phyloP scores from a whole-genome alignment of 1,140 invertebrate species.

The Drosophila sp. region DNA sequence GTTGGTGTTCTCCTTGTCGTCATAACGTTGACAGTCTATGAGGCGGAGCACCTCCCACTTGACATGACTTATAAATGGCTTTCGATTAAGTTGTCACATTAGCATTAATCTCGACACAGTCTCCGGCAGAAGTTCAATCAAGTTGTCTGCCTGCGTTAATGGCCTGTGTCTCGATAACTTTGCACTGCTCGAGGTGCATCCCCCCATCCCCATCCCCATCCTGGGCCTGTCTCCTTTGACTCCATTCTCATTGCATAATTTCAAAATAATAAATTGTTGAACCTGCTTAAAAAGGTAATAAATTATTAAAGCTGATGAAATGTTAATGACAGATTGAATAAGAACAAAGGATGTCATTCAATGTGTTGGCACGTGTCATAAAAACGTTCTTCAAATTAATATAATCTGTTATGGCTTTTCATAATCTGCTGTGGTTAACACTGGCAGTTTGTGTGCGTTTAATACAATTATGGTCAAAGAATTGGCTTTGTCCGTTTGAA shows the following conservation, averaged over 20 bases:
- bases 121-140: conserved; percentile 62
- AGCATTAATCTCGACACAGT: conserved; percentile 73
- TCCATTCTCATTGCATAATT: conserved; percentile 51
- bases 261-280: conserved; percentile 73
- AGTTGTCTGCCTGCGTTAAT: conserved; percentile 73
- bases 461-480: conserved; percentile 17
- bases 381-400: conserved; percentile 20
- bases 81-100: conserved; percentile 84
- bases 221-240: neutral
- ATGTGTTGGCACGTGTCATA: conserved; percentile 18
- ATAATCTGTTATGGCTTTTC: conserved; percentile 27
- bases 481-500: conserved; percentile 4
- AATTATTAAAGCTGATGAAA: conserved; percentile 42
- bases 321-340: conserved; percentile 42
- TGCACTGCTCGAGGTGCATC: conserved; percentile 24
- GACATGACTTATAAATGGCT: conserved; percentile 82
- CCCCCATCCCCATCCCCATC: neutral
- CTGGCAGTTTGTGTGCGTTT: conserved; percentile 7
- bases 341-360: neutral
- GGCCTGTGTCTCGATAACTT: conserved; percentile 54
- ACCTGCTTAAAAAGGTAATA: conserved; percentile 3
- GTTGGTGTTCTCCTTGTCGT: no score
- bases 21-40: conserved; percentile 46
- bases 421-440: conserved; percentile 46
- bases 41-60: conserved; percentile 52